Conservation (phyloP, 2,888 invertebrate genomes). For the Ennomos fuscantarius region DNA sequence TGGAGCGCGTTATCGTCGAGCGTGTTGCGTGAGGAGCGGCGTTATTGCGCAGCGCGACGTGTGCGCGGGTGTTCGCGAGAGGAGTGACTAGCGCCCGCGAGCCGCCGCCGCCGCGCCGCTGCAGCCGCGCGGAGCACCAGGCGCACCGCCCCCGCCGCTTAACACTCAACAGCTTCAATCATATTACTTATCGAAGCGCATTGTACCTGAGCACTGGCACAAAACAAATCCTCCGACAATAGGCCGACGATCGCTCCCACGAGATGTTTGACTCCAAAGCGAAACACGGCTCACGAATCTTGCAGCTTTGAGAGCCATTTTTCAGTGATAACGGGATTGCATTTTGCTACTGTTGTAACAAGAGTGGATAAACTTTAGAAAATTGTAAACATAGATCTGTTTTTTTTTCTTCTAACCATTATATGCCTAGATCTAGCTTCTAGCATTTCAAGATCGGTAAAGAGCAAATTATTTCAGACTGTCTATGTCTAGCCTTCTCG, state of each 20-base stretch:
- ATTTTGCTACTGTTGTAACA: slow-evolving; percentile 43
- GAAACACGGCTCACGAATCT: slow-evolving; percentile 46
- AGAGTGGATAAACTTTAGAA: slow-evolving; percentile 36
- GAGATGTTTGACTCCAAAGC: slow-evolving; percentile 62
- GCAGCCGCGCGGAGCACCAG: slow-evolving; percentile 35
- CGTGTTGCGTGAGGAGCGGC: slow-evolving; percentile 45
- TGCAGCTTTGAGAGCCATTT: slow-evolving; percentile 40
- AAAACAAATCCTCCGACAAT: slow-evolving; percentile 63
- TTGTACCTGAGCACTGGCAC: slow-evolving; percentile 49
- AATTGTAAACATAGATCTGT: slow-evolving; percentile 16
- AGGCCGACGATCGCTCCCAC: slow-evolving; percentile 60
- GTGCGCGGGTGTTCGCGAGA: slow-evolving; percentile 69
- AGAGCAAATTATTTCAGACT: slow-evolving; percentile 1
- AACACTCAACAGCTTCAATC: slow-evolving; percentile 60
- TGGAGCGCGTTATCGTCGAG: slow-evolving; percentile 73
- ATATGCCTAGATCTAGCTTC: no score
- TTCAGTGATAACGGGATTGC: slow-evolving; percentile 40
- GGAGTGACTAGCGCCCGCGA: slow-evolving; percentile 61
- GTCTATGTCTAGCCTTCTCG: slow-evolving; percentile 1
- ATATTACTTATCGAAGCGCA: slow-evolving; percentile 74
- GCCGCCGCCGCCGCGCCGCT: slow-evolving; percentile 13
- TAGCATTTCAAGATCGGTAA: background rate
- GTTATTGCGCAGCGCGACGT: slow-evolving; percentile 58
- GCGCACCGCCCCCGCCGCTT: slow-evolving; percentile 53
- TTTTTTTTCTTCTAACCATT: no score